Evolutionary conservation across 2,113 vertebrate genomes (phyloP).

Genomic region (Proteles cristata): DNA sequence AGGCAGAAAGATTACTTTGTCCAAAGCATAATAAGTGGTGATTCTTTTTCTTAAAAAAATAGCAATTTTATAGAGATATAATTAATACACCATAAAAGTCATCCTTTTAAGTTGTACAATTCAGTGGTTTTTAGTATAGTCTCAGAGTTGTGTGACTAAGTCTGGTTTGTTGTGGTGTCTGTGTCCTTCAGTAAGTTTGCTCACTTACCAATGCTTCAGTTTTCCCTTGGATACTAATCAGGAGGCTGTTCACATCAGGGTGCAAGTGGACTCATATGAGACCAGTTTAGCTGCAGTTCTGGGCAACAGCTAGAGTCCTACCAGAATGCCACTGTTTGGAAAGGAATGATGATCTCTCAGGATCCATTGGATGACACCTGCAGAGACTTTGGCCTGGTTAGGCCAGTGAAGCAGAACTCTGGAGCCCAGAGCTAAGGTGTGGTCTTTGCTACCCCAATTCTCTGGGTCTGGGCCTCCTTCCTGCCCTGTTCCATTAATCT

Average conservation of each 20-base stretch:
- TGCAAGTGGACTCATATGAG: neutral
- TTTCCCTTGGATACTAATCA: neutral
- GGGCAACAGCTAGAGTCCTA: neutral
- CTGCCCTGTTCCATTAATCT: neutral
- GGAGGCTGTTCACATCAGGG: neutral
- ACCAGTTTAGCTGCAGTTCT: neutral
- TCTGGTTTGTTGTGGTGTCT: neutral
- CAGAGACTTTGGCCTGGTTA: neutral
- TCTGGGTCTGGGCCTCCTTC: neutral
- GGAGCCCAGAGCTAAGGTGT: neutral
- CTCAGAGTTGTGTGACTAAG: neutral
- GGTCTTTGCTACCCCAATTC: neutral
- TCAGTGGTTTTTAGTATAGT: neutral
- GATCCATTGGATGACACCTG: neutral
- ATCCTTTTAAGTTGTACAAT: neutral
- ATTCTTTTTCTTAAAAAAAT: neutral
- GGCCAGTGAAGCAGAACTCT: neutral
- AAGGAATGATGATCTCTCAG: slow-evolving; percentile 16
- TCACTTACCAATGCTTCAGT: neutral
- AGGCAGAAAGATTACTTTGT: neutral
- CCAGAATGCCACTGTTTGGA: neutral
- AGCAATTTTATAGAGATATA: neutral
- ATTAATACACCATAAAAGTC: neutral
- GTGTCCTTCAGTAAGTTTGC: neutral
- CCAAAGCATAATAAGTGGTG: neutral